These are phyloP conservation scores for Paracanthobrama guichenoti DNA, from an alignment of 2,113 vertebrate genomes.

Conservation along the genomic window DNA sequence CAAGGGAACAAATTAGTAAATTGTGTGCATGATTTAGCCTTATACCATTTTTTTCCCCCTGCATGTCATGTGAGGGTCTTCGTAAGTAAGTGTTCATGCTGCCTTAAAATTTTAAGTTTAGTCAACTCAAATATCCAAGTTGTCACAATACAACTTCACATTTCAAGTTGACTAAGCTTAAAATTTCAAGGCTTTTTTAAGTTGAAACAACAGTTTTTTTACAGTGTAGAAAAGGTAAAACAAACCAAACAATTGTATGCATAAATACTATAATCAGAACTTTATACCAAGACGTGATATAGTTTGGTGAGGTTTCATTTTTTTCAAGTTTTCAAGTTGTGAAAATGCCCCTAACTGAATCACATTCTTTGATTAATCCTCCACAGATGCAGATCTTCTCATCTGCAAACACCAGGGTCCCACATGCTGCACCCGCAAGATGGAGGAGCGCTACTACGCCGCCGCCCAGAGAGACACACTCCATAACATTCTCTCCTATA, in stretches of 20 bases:
- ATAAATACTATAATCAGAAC: neutral
- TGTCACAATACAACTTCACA: no score
- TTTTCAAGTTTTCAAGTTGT: neutral
- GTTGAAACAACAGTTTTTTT: no score
- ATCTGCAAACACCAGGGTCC: slow-evolving; percentile 86
- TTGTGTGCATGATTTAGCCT: no score
- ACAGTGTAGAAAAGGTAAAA: neutral
- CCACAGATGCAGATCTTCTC: slow-evolving; percentile 83
- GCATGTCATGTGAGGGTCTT: no score
- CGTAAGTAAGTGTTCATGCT: no score
- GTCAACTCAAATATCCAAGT: no score
- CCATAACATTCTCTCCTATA: slow-evolving; percentile 85
- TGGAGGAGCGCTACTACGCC: slow-evolving; percentile 88
- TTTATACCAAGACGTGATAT: neutral
- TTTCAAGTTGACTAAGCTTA: no score
- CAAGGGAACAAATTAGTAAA: no score
- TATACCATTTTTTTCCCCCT: no score
- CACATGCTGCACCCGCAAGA: slow-evolving; percentile 89
- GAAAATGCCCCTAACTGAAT: slow-evolving; percentile 5
- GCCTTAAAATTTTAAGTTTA: no score
- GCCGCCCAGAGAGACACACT: slow-evolving; percentile 83
- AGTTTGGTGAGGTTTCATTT: neutral
- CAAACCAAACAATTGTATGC: neutral
- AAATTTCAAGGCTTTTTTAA: no score
- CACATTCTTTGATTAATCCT: neutral